Evolutionary conservation across 2,888 invertebrate species (phyloP).

Genomic region (Dorcus hopei): DNA sequence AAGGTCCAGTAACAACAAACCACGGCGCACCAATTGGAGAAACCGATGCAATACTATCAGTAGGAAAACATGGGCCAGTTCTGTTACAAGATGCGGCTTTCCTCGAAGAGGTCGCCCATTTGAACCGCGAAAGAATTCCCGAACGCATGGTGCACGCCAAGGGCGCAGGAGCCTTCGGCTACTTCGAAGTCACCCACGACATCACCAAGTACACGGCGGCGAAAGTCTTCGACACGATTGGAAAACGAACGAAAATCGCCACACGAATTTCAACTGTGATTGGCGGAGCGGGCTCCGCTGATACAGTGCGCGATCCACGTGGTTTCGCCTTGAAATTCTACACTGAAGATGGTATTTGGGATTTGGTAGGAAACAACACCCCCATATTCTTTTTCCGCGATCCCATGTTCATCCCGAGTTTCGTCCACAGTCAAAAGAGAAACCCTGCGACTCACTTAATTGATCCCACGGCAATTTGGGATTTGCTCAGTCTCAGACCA

Average conservation of each 20-base stretch:
- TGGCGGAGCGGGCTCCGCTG: constrained; percentile 88
- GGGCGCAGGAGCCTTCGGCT: constrained; percentile 85
- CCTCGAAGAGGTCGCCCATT: constrained; percentile 77
- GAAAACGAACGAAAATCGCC: constrained; percentile 77
- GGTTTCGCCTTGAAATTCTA: constrained; percentile 95
- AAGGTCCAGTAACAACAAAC: constrained; percentile 70
- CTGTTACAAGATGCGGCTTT: constrained; percentile 82
- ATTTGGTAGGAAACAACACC: constrained; percentile 90
- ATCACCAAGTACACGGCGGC: constrained; percentile 77
- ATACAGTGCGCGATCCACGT: constrained; percentile 85
- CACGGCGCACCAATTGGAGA: constrained; percentile 79
- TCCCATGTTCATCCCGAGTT: constrained; percentile 86
- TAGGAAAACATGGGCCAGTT: constrained; percentile 82
- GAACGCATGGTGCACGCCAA: constrained; percentile 96
- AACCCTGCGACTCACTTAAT: constrained; percentile 90
- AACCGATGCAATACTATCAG: constrained; percentile 74
- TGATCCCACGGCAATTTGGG: constrained; percentile 96
- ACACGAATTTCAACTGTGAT: constrained; percentile 83
- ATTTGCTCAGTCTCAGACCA: constrained; percentile 84
- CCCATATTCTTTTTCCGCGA: constrained; percentile 93
- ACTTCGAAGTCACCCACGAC: constrained; percentile 86
- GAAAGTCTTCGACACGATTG: constrained; percentile 71
- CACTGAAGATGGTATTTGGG: constrained; percentile 90
- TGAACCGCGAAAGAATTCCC: constrained; percentile 90
- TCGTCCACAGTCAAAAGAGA: constrained; percentile 95